Percentiles rank a stretch among this genome's conserved stretches.
Conservation (phyloP, 2,888 invertebrate species). For the Cyaniris semiargus region DNA sequence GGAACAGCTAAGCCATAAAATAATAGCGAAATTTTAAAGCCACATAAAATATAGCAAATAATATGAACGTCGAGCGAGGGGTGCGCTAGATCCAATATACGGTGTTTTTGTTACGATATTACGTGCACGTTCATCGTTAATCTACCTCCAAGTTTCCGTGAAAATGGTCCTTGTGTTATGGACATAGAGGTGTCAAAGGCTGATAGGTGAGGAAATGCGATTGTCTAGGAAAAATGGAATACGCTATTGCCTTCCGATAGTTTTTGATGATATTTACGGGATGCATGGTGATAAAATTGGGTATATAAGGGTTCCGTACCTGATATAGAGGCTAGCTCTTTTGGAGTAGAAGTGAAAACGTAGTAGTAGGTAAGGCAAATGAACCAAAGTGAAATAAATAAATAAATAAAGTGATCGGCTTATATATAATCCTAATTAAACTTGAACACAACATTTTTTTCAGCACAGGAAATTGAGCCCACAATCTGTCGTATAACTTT, state of each 20-base stretch:
- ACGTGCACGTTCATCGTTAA: background rate
- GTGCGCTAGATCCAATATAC: constrained; percentile 9
- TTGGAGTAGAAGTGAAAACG: no score
- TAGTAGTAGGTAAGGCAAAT: no score
- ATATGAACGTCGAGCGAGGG: background rate
- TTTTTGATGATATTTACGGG: constrained; percentile 6
- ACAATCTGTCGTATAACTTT: no score
- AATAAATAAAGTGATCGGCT: no score
- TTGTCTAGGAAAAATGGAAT: constrained; percentile 14
- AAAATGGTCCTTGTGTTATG: background rate
- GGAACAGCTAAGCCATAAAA: background rate
- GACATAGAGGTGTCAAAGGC: background rate
- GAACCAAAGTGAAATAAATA: no score
- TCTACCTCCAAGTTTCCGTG: background rate
- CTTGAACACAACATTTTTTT: no score
- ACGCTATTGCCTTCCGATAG: background rate
- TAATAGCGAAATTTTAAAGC: constrained; percentile 3
- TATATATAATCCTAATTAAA: no score
- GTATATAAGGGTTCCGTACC: background rate
- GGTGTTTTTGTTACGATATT: background rate
- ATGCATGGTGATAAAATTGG: background rate
- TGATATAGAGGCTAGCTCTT: background rate
- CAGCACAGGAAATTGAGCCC: no score
- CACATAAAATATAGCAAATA: constrained; percentile 7
- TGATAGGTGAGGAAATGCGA: background rate